Percentiles rank a stretch among this genome's conserved stretches.
Evolutionary conservation across 2,797 vertebrate species (phyloP).

Genomic region (Platyrinchus mystaceus): DNA sequence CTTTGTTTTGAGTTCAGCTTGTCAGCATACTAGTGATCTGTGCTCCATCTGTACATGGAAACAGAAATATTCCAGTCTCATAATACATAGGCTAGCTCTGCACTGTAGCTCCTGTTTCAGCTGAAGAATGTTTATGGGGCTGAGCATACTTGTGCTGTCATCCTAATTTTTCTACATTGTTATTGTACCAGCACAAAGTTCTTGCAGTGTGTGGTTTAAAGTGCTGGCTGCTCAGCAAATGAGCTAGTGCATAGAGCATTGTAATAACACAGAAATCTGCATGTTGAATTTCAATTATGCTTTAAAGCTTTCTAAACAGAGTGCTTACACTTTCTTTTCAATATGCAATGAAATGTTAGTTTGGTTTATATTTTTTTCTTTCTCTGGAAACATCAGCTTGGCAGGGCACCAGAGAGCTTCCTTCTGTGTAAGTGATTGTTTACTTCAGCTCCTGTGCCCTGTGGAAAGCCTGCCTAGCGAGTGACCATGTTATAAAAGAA

Average conservation of each 20-base stretch:
- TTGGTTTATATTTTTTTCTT: background rate
- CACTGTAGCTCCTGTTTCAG: constrained; percentile 25
- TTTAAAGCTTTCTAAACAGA: constrained; percentile 40
- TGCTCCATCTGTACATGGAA: constrained; percentile 22
- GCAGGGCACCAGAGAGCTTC: constrained; percentile 27
- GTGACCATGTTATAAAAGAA: background rate
- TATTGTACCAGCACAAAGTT: constrained; percentile 61
- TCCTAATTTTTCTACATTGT: constrained; percentile 47
- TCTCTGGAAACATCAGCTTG: background rate
- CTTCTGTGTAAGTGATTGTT: constrained; percentile 28
- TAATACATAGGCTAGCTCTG: background rate
- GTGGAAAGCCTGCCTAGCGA: constrained; percentile 21
- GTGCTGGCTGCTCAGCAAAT: constrained; percentile 68
- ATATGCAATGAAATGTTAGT: constrained; percentile 11
- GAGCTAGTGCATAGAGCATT: constrained; percentile 55
- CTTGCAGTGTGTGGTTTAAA: constrained; percentile 53
- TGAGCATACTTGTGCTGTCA: constrained; percentile 46
- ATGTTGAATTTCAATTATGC: constrained; percentile 59
- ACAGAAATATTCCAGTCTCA: background rate
- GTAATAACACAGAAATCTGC: constrained; percentile 65
- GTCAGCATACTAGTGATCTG: constrained; percentile 47
- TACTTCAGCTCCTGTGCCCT: constrained; percentile 1
- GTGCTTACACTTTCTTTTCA: constrained; percentile 42
- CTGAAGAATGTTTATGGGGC: constrained; percentile 35
- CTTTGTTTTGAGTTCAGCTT: constrained; percentile 48